A percentile compares a stretch with the other conserved stretches of the same genome.
phyloP scores from a whole-genome alignment of 2,113 vertebrate genomes.

The Gobio gobio region DNA sequence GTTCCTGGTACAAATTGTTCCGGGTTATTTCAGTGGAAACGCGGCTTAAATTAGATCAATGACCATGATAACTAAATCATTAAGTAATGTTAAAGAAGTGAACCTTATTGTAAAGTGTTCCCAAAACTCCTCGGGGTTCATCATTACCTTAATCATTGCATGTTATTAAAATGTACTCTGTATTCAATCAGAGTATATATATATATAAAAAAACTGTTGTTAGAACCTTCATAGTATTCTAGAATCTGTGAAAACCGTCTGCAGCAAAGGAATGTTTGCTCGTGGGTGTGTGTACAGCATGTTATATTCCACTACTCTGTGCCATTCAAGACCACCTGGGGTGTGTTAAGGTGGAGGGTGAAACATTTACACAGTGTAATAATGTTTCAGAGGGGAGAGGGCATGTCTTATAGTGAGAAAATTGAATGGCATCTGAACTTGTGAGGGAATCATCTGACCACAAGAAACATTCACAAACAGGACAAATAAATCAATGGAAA shows the following conservation, averaged over 20 bases:
- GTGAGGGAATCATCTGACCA: constrained; percentile 77
- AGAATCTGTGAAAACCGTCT: constrained; percentile 63
- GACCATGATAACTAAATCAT: background rate
- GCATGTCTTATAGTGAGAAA: constrained; percentile 70
- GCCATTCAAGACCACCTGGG: constrained; percentile 78
- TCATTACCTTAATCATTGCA: background rate
- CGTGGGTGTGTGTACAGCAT: constrained; percentile 49
- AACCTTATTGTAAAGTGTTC: constrained; percentile 4
- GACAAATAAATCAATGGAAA: constrained; percentile 80
- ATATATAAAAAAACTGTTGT: background rate
- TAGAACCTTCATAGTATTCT: constrained; percentile 69
- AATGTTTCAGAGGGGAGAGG: constrained; percentile 75
- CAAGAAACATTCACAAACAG: constrained; percentile 78
- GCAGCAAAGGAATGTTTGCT: constrained; percentile 73
- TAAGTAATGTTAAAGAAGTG: background rate
- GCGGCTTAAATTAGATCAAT: background rate
- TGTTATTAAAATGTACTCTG: background rate
- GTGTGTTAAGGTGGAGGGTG: constrained; percentile 59
- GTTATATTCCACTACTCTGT: constrained; percentile 67
- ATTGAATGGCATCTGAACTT: constrained; percentile 79
- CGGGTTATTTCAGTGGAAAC: too few relatives aligned
- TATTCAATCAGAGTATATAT: background rate
- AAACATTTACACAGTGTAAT: constrained; percentile 78
- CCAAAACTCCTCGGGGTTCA: background rate
- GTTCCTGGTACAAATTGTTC: too few relatives aligned